Percentiles rank a stretch among this genome's conserved stretches.
These are phyloP conservation scores for Cheilosia vernalis DNA, from an alignment of 2,888 invertebrate genomes.

Conservation along the genomic window DNA sequence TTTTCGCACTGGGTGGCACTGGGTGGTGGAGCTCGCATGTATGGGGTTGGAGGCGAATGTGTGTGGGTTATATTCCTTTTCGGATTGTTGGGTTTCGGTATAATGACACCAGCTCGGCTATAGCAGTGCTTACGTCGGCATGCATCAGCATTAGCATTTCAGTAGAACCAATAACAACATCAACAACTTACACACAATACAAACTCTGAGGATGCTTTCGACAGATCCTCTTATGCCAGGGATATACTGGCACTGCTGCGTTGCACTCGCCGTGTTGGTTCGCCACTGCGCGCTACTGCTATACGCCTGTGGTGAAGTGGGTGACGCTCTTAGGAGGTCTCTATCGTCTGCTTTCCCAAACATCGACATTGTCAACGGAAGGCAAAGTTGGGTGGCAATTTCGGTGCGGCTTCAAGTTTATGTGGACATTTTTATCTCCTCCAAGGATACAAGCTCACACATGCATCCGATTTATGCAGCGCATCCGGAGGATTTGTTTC, in stretches of 20 bases:
- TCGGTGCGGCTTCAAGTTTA: constrained; percentile 47
- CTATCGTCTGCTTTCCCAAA: constrained; percentile 69
- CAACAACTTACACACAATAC: constrained; percentile 47
- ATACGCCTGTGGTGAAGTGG: constrained; percentile 56
- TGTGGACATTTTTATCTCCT: constrained; percentile 72
- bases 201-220: constrained; percentile 61
- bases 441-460: constrained; percentile 62
- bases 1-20: constrained; percentile 54
- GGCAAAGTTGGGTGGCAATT: constrained; percentile 64
- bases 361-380: constrained; percentile 67
- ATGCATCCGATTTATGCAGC: constrained; percentile 44
- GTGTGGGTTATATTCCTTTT: constrained; percentile 41
- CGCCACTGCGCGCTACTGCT: neutral
- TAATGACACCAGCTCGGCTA: constrained; percentile 60
- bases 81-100: constrained; percentile 68
- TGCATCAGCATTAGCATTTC: constrained; percentile 71
- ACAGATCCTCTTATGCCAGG: constrained; percentile 54
- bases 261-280: neutral
- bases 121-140: constrained; percentile 57
- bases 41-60: constrained; percentile 20
- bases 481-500: constrained; percentile 32
- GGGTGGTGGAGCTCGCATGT: constrained; percentile 11
- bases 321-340: constrained; percentile 68
- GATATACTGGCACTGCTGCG: constrained; percentile 42
- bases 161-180: constrained; percentile 38